Evolutionary conservation across 2,113 vertebrate species (phyloP), one percentile per base, ranked within the genome.

Genomic region (Hemibagrus wyckioides): DNA sequence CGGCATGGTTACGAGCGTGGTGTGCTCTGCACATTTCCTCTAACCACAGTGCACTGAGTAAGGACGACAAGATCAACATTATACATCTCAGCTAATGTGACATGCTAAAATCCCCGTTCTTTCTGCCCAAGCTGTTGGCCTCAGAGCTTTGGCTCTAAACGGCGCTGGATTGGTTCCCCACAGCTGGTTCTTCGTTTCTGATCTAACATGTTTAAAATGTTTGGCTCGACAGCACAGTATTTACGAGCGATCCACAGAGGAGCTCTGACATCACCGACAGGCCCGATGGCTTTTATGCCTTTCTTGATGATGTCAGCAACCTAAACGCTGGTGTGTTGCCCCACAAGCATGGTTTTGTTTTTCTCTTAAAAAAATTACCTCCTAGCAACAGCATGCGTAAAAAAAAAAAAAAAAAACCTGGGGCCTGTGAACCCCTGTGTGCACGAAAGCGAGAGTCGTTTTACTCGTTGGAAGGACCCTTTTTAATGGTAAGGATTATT

Each of bases 251-350:
- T 92, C 39, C 85, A 63, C 75, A 63, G 80, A 75, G 85, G 88
- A 79, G 56, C 80, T 88, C 77, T 91, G 89, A 90, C 89, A 90
- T 88, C 90, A 90, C 75, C 41, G 69, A 69, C 33, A 56, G 65
- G 80, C 56, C 84, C 67, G 52, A 87, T 84, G 88, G 80, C 84
- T 89, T 90, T 87, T 85, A 88, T 90, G 87, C 73, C 73, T 83
- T 86, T 82, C 52, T 33, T 80, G 73, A 76, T 90, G 87, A 91
- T 90, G 88, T 90, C 89, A 92, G 73, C 84, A 82, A 44, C 77
- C 54, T 80, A 82, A 89, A 57, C 56, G 82, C 86, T 83, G 71
- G 71, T 88, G 81, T 85, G 82, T 57, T 67, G 88, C 83, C 80
- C 86, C 50, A 81, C 44, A 44, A 44, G 79, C 23, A 13, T 59